Evolutionary conservation across 2,888 invertebrate genomes (phyloP), one percentile per base, ranked within the genome.

Genomic region (Eristalis tenax): DNA sequence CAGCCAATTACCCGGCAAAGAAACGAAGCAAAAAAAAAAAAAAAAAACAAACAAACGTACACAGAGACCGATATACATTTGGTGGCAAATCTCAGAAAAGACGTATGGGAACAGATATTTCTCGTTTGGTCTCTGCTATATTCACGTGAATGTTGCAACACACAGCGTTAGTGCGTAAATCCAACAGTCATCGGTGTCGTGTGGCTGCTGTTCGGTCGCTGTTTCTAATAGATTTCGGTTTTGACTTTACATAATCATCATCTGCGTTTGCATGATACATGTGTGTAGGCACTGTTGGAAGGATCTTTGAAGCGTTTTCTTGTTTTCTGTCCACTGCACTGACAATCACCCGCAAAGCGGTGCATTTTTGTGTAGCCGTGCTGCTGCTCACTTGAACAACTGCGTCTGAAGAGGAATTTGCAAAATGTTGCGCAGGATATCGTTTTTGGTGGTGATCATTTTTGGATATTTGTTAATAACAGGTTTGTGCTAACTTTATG

Each of bases 391-490:
- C 3, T 22, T 0, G 50, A 23, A 35, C 38, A 43, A 11, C 56
- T 57, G 50, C 50, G 70, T 35, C 56, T 22, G 43, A 61, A 57
- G 32, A 43, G 57, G 50, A 68, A 78, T 63, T 50, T 18, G n/a
- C 89, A 92, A 89, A 75, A 92, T 92, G 92, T 88, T 92, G 90
- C 91, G 91, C 61, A 92, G 92, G 90, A 90, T 92, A 90, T 89
- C 90, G 79, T 89, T 92, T 89, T 87, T 92, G 89, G 89, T 92
- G 87, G 89, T 92, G 89, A 90, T 93, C 89, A 90, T 92, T 89
- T 92, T 91, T 90, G 93, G 93, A 91, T 92, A 90, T 88, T 90
- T 93, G 82, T 90, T 93, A 89, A 92, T 92, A 90, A 92, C 92
- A 89, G 93, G 93, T 93, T 90, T 91, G 92, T 88, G 66, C 22